These are phyloP conservation scores for Drosophila trapezifrons DNA, from an alignment of 1,140 invertebrate genomes.

Conservation along the genomic window DNA sequence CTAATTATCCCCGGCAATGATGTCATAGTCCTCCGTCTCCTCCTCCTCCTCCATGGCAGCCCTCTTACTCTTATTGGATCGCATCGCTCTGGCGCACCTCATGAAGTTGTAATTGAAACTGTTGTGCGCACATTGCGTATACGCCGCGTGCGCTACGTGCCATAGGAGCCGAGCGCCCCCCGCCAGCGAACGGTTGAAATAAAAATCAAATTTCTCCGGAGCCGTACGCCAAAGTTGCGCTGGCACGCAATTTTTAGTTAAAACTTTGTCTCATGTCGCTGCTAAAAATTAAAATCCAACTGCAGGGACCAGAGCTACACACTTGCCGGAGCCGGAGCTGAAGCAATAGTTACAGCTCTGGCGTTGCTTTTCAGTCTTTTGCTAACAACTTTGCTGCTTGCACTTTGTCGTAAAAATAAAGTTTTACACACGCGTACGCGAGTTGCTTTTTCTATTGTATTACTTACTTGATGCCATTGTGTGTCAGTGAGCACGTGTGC, in stretches of 20 bases:
- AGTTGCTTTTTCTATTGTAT: constrained; percentile 76
- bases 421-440: constrained; percentile 76
- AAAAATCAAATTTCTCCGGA: constrained; percentile 71
- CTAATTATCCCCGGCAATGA: constrained; percentile 55
- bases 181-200: constrained; percentile 39
- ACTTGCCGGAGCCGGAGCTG: not conserved
- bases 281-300: constrained; percentile 78
- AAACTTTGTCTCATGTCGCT: constrained; percentile 71
- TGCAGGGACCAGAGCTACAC: constrained; percentile 34
- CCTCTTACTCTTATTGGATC: constrained; percentile 23
- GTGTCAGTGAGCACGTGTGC: constrained; percentile 28
- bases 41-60: not conserved
- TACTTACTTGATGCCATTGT: constrained; percentile 56
- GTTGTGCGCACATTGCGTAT: constrained; percentile 63
- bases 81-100: constrained; percentile 12
- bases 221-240: constrained; percentile 50
- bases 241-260: constrained; percentile 66
- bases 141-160: constrained; percentile 56
- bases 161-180: not conserved
- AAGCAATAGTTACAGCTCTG: constrained; percentile 21
- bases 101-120: constrained; percentile 71
- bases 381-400: constrained; percentile 77
- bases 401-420: constrained; percentile 82
- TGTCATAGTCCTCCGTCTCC: constrained; percentile 22
- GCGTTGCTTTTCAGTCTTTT: constrained; percentile 57